Percentiles rank a stretch among this genome's conserved stretches.
phyloP scores from a whole-genome alignment of 1,140 invertebrate species.

The Calliphora vicina region DNA sequence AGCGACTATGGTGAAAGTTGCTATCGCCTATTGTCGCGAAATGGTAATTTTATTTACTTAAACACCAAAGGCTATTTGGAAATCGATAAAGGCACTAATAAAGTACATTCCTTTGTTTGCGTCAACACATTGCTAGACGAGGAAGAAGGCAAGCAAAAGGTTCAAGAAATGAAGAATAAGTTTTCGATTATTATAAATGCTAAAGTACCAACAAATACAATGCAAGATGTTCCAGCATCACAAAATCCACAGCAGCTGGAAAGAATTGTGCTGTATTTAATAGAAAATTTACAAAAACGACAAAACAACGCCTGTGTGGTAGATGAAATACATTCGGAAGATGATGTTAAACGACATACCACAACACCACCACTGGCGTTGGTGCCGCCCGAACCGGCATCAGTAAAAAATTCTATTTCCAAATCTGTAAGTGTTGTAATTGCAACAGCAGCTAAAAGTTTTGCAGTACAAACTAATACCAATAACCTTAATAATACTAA shows the following conservation, averaged over 20 bases:
- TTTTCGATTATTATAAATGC: constrained; percentile 71
- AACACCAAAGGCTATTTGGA: constrained; percentile 81
- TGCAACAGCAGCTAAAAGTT: constrained; percentile 54
- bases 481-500: constrained; percentile 40
- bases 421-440: constrained; percentile 63
- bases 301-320: constrained; percentile 37
- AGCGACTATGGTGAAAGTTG: constrained; percentile 79
- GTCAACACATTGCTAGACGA: constrained; percentile 80
- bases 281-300: constrained; percentile 68
- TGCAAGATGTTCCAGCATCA: constrained; percentile 66
- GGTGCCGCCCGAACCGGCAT: constrained; percentile 64
- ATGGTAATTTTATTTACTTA: constrained; percentile 81
- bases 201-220: constrained; percentile 53
- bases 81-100: constrained; percentile 72
- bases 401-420: constrained; percentile 65
- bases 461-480: constrained; percentile 37
- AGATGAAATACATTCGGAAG: constrained; percentile 38
- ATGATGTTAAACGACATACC: constrained; percentile 42
- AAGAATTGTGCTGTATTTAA: constrained; percentile 71
- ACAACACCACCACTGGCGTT: constrained; percentile 59
- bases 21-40: constrained; percentile 80
- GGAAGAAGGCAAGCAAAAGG: constrained; percentile 72
- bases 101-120: constrained; percentile 83
- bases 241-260: constrained; percentile 73
- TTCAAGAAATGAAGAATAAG: constrained; percentile 76